A percentile compares a stretch with the other conserved stretches of the same genome.
Evolutionary conservation across 2,113 vertebrate genomes (phyloP).

Genomic region (Chaetura pelagica): DNA sequence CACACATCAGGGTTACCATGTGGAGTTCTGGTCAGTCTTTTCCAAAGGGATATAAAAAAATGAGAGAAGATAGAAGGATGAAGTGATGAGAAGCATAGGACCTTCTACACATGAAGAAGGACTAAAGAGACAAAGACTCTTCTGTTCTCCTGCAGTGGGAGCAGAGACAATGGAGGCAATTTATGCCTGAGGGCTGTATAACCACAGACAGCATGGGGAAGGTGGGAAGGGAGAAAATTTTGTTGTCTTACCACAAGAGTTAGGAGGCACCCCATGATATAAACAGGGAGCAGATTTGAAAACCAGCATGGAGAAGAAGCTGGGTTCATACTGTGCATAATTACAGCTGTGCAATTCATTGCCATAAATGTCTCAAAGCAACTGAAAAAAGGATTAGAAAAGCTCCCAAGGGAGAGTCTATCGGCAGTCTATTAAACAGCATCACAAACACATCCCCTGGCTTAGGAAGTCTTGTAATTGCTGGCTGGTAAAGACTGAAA

Average conservation of each 20-base stretch:
- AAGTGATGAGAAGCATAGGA: not conserved
- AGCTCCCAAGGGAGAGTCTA: not conserved
- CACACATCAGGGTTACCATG: not conserved
- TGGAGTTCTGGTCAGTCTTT: not conserved
- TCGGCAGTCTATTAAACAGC: not conserved
- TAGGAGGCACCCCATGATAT: not conserved
- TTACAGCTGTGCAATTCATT: not conserved
- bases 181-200: not conserved
- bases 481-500: not conserved
- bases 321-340: not conserved
- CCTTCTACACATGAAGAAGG: not conserved
- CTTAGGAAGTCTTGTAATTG: not conserved
- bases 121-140: not conserved
- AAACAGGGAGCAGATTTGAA: not conserved
- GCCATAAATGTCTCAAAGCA: constrained; percentile 31
- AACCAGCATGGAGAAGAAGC: not conserved
- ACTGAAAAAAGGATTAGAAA: not conserved
- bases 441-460: not conserved
- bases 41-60: not conserved
- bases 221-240: not conserved
- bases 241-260: not conserved
- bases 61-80: not conserved
- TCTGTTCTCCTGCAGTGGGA: not conserved
- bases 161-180: not conserved
- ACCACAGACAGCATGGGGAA: not conserved